A percentile compares a stretch with the other conserved stretches of the same genome.
phyloP scores from a whole-genome alignment of 2,888 invertebrate genomes.

The Pachycephus smyrnensis region DNA sequence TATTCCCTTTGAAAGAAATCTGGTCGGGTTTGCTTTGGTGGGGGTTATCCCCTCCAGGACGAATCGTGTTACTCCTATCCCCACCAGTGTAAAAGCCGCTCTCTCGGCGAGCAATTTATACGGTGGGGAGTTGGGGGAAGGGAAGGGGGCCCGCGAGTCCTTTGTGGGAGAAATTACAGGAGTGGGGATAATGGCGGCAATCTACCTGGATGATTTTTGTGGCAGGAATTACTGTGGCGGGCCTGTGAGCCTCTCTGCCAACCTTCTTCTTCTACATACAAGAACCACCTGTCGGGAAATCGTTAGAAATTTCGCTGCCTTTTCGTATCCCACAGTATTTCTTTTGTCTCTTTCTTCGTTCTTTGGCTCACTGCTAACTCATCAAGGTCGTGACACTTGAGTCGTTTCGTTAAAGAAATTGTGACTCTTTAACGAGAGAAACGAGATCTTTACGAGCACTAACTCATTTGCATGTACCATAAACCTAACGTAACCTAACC shows the following conservation, averaged over 20 bases:
- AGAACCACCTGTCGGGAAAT: slow-evolving; percentile 45
- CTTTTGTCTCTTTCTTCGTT: not conserved
- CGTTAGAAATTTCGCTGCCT: slow-evolving; percentile 31
- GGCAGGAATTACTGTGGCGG: slow-evolving; percentile 63
- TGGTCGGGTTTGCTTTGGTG: slow-evolving; percentile 46
- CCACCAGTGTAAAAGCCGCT: not conserved
- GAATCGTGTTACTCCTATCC: slow-evolving; percentile 1
- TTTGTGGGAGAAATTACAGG: slow-evolving; percentile 22
- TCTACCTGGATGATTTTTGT: slow-evolving; percentile 65
- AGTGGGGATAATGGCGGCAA: slow-evolving; percentile 62
- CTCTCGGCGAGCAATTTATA: slow-evolving; percentile 10
- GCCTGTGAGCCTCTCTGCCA: slow-evolving; percentile 19
- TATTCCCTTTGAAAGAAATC: slow-evolving; percentile 67
- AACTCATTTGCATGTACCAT: not conserved
- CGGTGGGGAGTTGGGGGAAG: not conserved
- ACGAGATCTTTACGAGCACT: not conserved
- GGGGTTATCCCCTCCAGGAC: slow-evolving; percentile 30
- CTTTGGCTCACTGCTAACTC: not conserved
- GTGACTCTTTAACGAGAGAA: not conserved
- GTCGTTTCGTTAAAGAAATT: not conserved
- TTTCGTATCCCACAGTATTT: not conserved
- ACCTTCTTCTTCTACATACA: slow-evolving; percentile 11
- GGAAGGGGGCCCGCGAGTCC: not conserved
- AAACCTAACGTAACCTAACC: not conserved
- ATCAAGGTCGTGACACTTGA: not conserved